phyloP scores from a whole-genome alignment of 1,140 invertebrate genomes.

The Psix sp. region DNA sequence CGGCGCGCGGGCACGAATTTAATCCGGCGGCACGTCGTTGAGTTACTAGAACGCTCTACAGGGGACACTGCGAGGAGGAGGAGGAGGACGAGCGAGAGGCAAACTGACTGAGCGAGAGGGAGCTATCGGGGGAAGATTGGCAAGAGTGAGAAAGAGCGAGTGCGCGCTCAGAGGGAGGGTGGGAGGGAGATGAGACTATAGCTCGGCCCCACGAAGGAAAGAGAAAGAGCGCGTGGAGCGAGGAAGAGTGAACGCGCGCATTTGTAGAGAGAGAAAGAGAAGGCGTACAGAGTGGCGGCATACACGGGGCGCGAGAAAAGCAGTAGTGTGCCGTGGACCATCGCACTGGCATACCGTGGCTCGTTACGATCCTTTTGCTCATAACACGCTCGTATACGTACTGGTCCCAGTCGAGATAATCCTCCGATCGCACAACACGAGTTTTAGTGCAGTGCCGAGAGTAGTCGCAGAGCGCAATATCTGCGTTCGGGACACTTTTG shows the following conservation, averaged over 20 bases:
- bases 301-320: conserved; percentile 78
- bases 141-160: conserved; percentile 61
- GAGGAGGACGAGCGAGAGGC: conserved; percentile 53
- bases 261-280: conserved; percentile 66
- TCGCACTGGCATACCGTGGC: conserved; percentile 78
- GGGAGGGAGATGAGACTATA: conserved; percentile 33
- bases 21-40: conserved; percentile 74
- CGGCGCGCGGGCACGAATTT: conserved; percentile 68
- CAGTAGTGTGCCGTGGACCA: conserved; percentile 78
- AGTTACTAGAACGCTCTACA: conserved; percentile 70
- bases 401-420: conserved; percentile 64
- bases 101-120: conserved; percentile 21
- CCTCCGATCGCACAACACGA: conserved; percentile 65
- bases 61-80: conserved; percentile 64
- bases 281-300: conserved; percentile 73
- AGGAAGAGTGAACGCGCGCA: conserved; percentile 48
- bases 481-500: conserved; percentile 13
- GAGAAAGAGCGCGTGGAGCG: conserved; percentile 39
- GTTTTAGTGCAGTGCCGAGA: conserved; percentile 71
- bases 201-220: conserved; percentile 11
- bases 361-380: conserved; percentile 72
- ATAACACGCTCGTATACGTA: conserved; percentile 63
- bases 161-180: conserved; percentile 46
- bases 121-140: conserved; percentile 43
- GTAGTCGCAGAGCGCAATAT: conserved; percentile 15